Evolutionary conservation across 2,797 vertebrate species (phyloP).

Genomic region (Prunella strophiata): DNA sequence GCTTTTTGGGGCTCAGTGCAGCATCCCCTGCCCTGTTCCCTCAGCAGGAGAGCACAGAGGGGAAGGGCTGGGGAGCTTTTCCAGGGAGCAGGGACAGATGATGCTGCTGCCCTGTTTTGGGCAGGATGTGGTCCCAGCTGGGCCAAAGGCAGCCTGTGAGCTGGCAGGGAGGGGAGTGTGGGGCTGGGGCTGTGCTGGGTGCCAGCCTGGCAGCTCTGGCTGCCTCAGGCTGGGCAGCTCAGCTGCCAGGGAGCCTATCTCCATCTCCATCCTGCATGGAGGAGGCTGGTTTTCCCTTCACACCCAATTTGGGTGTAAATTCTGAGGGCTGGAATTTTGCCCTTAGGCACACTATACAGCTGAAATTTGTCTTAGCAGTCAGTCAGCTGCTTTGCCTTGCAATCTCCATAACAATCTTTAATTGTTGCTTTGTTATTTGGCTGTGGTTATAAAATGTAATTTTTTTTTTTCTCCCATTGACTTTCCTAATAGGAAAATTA

Average conservation of each 20-base stretch:
- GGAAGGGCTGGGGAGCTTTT: not conserved
- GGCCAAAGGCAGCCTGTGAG: not conserved
- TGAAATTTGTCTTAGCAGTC: not conserved
- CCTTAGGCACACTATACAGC: not conserved
- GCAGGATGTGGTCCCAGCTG: not conserved
- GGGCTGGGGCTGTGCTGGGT: not conserved
- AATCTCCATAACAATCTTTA: not conserved
- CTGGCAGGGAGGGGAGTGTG: not conserved
- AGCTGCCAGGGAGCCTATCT: not conserved
- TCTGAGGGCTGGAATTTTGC: slow-evolving; percentile 12
- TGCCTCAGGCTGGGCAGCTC: not conserved
- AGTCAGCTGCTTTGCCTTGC: not conserved
- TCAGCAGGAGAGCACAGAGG: not conserved
- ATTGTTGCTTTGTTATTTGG: not conserved
- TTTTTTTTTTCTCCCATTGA: not conserved
- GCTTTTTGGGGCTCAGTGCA: not conserved
- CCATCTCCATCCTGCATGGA: not conserved
- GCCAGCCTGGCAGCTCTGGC: not conserved
- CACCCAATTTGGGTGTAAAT: not conserved
- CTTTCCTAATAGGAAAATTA: not conserved
- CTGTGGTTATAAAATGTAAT: not conserved
- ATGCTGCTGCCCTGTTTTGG: not conserved
- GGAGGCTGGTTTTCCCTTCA: not conserved
- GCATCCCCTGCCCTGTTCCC: not conserved
- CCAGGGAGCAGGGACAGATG: not conserved